Conservation (phyloP, 2,113 vertebrate species). For the Dendrocopos noguchii region DNA sequence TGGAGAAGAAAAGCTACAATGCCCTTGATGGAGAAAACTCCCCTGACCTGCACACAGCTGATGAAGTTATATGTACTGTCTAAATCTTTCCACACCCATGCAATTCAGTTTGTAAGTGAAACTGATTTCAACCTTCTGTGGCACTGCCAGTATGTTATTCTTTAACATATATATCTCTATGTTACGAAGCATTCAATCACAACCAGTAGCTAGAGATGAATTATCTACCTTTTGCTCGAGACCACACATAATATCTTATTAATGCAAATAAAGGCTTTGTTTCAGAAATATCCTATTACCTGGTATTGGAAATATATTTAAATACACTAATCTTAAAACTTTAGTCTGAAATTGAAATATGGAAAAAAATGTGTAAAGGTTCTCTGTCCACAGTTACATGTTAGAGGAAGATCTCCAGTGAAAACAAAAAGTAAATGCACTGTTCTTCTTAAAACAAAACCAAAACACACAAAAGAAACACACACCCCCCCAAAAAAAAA, state of each 20-base stretch:
- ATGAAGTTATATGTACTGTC: not conserved
- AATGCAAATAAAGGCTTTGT: not conserved
- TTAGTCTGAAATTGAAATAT: not conserved
- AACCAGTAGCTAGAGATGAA: not conserved
- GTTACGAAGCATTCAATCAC: not conserved
- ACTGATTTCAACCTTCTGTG: not conserved
- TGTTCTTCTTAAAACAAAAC: not conserved
- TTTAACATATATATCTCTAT: not conserved
- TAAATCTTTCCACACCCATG: not conserved
- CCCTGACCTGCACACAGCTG: not conserved
- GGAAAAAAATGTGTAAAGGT: not conserved
- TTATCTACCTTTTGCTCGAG: not conserved
- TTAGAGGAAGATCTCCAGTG: not conserved
- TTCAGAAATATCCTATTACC: not conserved
- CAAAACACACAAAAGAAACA: too few species aligned
- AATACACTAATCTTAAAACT: not conserved
- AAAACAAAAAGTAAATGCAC: not conserved
- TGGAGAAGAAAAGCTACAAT: not conserved
- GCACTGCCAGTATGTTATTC: not conserved
- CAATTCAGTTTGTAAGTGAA: not conserved
- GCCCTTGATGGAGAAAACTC: not conserved
- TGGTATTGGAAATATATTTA: not conserved
- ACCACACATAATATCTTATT: not conserved
- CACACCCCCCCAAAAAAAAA: not conserved
- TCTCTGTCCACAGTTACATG: not conserved